A percentile compares a stretch with the other conserved stretches of the same genome.
phyloP scores from a whole-genome alignment of 2,888 invertebrate genomes.

The Tanypteryx hageni region DNA sequence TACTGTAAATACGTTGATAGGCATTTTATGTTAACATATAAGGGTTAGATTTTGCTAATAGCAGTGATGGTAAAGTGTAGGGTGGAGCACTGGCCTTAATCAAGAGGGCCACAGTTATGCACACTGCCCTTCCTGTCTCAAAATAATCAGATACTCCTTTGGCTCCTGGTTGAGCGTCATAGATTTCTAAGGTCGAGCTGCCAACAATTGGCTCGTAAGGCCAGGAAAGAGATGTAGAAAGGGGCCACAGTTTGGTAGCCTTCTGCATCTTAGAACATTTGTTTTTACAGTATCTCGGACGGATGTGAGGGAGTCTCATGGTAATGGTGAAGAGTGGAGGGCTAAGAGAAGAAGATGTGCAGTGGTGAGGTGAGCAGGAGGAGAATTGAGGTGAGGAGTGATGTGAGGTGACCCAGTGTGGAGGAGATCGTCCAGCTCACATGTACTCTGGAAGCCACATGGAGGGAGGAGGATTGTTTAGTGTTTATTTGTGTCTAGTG shows the following conservation, averaged over 20 bases:
- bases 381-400: conserved; percentile 42
- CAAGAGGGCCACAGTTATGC: not conserved
- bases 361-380: conserved; percentile 61
- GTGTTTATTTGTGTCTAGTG: conserved; percentile 59
- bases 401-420: conserved; percentile 38
- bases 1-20: not conserved
- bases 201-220: conserved; percentile 26
- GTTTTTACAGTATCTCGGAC: conserved; percentile 60
- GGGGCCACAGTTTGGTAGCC: conserved; percentile 26
- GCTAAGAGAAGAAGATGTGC: conserved; percentile 55
- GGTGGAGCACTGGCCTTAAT: not conserved
- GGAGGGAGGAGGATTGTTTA: conserved; percentile 55
- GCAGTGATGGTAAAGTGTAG: not conserved
- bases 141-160: not conserved
- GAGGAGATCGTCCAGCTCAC: conserved; percentile 53
- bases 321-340: conserved; percentile 53
- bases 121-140: not conserved
- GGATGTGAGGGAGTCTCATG: conserved; percentile 60
- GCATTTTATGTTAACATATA: not conserved
- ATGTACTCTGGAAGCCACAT: conserved; percentile 52
- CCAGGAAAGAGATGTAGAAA: conserved; percentile 42
- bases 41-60: too few relatives aligned
- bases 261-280: conserved; percentile 61
- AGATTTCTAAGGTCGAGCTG: conserved; percentile 53
- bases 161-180: conserved; percentile 17